Evolutionary conservation across 2,113 vertebrate genomes (phyloP).

Genomic region (Acrocephalus kingi): DNA sequence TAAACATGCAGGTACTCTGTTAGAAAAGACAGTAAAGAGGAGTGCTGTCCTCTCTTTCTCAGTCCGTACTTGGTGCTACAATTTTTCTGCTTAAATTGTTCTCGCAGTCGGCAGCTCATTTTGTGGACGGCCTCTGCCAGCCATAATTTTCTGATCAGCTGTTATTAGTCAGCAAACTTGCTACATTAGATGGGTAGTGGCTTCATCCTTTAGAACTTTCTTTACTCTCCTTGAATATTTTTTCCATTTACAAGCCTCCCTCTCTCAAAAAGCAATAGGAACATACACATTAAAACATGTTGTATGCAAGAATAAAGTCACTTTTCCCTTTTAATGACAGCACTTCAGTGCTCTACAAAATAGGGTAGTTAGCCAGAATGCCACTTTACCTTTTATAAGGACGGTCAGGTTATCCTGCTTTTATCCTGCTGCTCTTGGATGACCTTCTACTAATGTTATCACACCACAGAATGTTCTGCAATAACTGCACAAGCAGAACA

Average conservation of each 20-base stretch:
- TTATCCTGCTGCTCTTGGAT: not conserved
- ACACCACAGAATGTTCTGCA: not conserved
- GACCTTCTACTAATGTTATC: not conserved
- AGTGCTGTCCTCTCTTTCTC: not conserved
- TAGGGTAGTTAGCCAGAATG: not conserved
- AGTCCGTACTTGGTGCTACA: not conserved
- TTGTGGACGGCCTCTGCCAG: not conserved
- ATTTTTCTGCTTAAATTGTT: not conserved
- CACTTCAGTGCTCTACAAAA: not conserved
- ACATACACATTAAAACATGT: accelerated
- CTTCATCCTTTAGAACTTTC: not conserved
- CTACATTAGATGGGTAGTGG: not conserved
- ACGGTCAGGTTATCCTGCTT: not conserved
- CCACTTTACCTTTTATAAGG: not conserved
- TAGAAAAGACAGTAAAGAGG: not conserved
- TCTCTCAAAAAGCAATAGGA: not conserved
- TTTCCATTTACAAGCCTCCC: not conserved
- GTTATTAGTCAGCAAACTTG: not conserved
- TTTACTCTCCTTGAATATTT: not conserved
- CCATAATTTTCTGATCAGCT: not conserved
- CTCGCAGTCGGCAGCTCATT: not conserved
- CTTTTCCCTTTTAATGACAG: not conserved
- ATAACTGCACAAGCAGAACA: not conserved
- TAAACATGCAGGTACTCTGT: not conserved
- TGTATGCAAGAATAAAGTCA: not conserved